Base-by-base conservation (phyloP, 2,113 vertebrate genomes). In the Scomber scombrus region DNA sequence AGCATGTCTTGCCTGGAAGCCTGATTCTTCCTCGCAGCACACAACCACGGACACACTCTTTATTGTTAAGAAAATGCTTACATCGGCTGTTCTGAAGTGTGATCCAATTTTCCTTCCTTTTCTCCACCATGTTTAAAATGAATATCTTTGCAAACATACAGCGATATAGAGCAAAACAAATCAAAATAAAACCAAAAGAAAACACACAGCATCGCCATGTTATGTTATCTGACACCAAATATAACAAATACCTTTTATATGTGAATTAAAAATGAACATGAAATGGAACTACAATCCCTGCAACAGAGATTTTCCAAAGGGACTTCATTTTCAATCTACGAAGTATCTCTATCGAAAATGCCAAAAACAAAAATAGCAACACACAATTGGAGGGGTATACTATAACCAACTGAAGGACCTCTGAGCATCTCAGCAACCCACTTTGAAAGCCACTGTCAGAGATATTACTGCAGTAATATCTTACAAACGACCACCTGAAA, bases 51-150 rank as follows among this genome's bases (percentile, higher is more conserved):
- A 61, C 21, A 6, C 56, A 72, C 76, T 29, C 64, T 50, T 51
- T 56, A 51, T 52, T 43, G 56, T 63, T 64, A n/a, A 23, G 43
- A 86, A 82, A 86, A 62, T 54, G 83, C 81, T 85, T 81, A 72
- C 58, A 73, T 77, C 14, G 13, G 34, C 74, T 78, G 77, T 84
- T 83, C 67, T 65, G 13, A 47, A 72, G 64, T 58, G 49, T 13
- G 26, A 78, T 67, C 21, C 40, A 55, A 71, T 77, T 50, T 60
- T 54, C 19, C 19, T 55, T 23, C 26, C n/a, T 15, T 26, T 26
- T 26, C 23, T 3, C 16, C 67, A 3, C 6, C 16, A 13, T 46
- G 71, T 70, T 52, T 51, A 61, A 72, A 74, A 65, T 56, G 19
- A 76, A 82, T 64, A 67, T 29, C 23, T 21, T 29, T 15, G 8